phyloP scores from a whole-genome alignment of 2,797 vertebrate genomes.

The Echiichthys vipera region DNA sequence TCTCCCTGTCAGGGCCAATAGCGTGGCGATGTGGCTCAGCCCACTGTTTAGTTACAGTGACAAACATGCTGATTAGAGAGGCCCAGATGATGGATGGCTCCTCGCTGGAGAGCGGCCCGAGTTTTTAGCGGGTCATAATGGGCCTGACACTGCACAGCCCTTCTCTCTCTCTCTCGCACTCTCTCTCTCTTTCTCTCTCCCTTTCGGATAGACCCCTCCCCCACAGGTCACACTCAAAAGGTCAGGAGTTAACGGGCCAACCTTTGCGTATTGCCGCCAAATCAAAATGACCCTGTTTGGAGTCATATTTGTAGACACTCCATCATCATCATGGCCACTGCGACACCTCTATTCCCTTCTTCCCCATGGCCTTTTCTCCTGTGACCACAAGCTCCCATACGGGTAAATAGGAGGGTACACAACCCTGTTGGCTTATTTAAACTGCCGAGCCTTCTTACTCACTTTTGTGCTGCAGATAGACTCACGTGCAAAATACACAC shows the following conservation, averaged over 20 bases:
- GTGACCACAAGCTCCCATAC: conserved; percentile 66
- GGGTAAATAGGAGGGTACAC: conserved; percentile 73
- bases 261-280: conserved; percentile 78
- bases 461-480: conserved; percentile 56
- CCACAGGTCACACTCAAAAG: conserved; percentile 82
- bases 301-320: conserved; percentile 88
- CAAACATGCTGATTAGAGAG: conserved; percentile 89
- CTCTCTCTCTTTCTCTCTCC: conserved; percentile 71
- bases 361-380: conserved; percentile 77
- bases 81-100: conserved; percentile 90
- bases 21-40: conserved; percentile 81
- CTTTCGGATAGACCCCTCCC: conserved; percentile 76
- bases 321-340: conserved; percentile 83
- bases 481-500: conserved; percentile 41
- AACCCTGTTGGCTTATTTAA: conserved; percentile 80
- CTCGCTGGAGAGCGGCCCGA: conserved; percentile 87
- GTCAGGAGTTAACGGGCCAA: conserved; percentile 85
- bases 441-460: conserved; percentile 64
- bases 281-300: conserved; percentile 87
- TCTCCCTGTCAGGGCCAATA: conserved; percentile 89
- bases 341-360: conserved; percentile 79
- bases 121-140: conserved; percentile 93
- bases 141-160: conserved; percentile 89
- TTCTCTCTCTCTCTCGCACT: conserved; percentile 62
- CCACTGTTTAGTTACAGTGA: conserved; percentile 90